Evolutionary conservation across 2,113 vertebrate species (phyloP).

Genomic region (Delphinapterus leucas): DNA sequence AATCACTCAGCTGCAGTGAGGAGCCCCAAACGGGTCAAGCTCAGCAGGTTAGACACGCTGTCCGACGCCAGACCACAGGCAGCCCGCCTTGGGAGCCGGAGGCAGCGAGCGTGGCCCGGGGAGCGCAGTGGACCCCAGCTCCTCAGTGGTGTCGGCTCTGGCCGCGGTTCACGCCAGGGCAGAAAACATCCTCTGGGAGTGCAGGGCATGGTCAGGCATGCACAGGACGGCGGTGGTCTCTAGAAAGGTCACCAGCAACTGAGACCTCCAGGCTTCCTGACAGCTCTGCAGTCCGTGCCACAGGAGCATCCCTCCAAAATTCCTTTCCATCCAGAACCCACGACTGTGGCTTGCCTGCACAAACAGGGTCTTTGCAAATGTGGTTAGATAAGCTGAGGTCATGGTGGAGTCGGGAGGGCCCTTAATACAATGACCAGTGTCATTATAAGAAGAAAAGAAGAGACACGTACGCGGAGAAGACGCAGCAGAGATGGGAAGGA

Average conservation of each 20-base stretch:
- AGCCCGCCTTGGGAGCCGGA: neutral
- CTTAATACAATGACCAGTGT: fast-evolving
- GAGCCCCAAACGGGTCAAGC: constrained; percentile 67
- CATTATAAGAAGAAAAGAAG: too few relatives aligned
- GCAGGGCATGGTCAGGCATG: fast-evolving
- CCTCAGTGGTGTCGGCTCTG: fast-evolving
- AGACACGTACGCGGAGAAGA: fast-evolving
- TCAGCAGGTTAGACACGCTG: constrained; percentile 73
- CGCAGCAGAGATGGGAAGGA: neutral
- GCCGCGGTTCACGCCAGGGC: neutral
- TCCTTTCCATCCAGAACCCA: fast-evolving
- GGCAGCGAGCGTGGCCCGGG: neutral
- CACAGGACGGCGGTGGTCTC: neutral
- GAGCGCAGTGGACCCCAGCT: fast-evolving
- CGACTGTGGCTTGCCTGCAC: fast-evolving
- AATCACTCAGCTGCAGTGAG: constrained; percentile 59
- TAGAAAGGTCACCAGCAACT: neutral
- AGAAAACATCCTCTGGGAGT: fast-evolving
- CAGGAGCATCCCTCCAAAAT: fast-evolving
- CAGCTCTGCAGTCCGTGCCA: fast-evolving
- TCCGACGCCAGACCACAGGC: neutral
- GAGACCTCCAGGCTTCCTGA: neutral
- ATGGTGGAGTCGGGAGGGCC: neutral
- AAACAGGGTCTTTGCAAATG: too few relatives aligned
- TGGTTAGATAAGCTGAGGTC: neutral